These are phyloP conservation scores for Aphodius sticticus DNA, from an alignment of 2,888 invertebrate genomes.

Conservation along the genomic window DNA sequence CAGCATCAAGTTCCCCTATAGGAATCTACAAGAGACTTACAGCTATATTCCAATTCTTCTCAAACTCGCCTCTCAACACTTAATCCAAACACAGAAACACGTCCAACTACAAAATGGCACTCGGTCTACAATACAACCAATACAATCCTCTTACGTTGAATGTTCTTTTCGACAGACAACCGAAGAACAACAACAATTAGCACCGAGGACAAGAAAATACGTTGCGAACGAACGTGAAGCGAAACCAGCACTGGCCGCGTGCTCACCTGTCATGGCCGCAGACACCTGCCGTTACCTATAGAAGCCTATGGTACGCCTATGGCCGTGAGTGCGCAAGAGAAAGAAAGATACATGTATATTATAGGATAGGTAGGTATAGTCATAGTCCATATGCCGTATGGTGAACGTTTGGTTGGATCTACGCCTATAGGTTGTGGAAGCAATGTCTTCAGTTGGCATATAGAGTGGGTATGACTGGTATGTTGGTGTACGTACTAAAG, in stretches of 20 bases:
- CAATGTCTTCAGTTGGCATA: constrained; percentile 5
- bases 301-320: background rate
- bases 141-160: too few relatives aligned
- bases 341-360: background rate
- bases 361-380: background rate
- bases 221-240: constrained; percentile 26
- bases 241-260: constrained; percentile 46
- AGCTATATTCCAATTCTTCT: background rate
- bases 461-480: background rate
- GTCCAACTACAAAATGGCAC: too few relatives aligned
- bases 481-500: background rate
- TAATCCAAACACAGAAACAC: too few relatives aligned
- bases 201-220: constrained; percentile 32
- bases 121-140: too few relatives aligned
- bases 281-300: constrained; percentile 51
- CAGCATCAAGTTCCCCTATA: background rate
- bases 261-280: constrained; percentile 49
- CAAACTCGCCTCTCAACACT: too few relatives aligned
- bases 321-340: constrained; percentile 18
- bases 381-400: background rate
- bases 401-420: background rate
- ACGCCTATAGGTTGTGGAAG: background rate
- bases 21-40: background rate
- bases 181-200: background rate
- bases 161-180: background rate